phyloP scores from a whole-genome alignment of 2,888 invertebrate genomes.

The Celastrina argiolus region DNA sequence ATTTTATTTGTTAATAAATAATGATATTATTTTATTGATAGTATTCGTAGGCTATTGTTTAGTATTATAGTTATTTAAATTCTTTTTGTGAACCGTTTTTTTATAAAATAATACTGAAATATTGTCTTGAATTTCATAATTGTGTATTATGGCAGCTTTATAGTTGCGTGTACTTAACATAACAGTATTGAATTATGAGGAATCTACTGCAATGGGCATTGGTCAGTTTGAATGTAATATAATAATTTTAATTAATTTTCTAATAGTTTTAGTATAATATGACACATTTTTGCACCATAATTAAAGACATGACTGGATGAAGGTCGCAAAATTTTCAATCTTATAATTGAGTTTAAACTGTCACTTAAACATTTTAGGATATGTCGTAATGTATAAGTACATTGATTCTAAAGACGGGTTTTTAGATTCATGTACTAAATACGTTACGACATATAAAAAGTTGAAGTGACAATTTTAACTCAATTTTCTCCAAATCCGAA shows the following conservation, averaged over 20 bases:
- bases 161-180: constrained; percentile 43
- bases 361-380: too few relatives aligned
- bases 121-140: constrained; percentile 17
- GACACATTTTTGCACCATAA: not conserved
- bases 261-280: too few relatives aligned
- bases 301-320: too few relatives aligned
- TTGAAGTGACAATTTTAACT: too few relatives aligned
- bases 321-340: too few relatives aligned
- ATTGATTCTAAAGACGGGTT: too few relatives aligned
- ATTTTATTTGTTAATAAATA: constrained; percentile 27
- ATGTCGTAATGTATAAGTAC: too few relatives aligned
- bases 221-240: not conserved
- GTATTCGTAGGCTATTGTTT: constrained; percentile 28
- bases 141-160: constrained; percentile 31
- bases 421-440: too few relatives aligned
- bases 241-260: too few relatives aligned
- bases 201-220: not conserved
- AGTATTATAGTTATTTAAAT: constrained; percentile 17
- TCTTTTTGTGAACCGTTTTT: not conserved
- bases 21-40: constrained; percentile 27
- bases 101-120: not conserved
- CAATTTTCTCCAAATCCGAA: too few relatives aligned
- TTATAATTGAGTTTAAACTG: too few relatives aligned
- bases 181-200: constrained; percentile 42
- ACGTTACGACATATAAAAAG: too few relatives aligned